phyloP scores from a whole-genome alignment of 2,113 vertebrate species.

The Gorsachius goisagi region DNA sequence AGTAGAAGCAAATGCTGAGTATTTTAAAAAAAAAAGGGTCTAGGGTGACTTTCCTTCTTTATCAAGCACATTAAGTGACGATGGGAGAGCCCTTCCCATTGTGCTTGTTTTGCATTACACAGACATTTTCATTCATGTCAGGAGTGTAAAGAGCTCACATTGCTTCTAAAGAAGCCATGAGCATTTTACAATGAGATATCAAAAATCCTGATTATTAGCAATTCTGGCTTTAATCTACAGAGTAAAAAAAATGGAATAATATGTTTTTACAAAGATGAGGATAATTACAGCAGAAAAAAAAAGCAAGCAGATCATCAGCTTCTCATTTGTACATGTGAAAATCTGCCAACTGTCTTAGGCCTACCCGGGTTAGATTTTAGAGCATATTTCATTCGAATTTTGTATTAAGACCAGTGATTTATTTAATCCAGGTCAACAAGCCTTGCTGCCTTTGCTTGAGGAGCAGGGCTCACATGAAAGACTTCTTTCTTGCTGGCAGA shows the following conservation, averaged over 20 bases:
- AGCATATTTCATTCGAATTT: background rate
- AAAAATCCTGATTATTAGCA: background rate
- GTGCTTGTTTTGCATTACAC: background rate
- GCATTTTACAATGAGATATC: background rate
- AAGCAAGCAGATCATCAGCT: background rate
- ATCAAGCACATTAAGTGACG: background rate
- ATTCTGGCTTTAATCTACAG: background rate
- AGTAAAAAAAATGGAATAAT: background rate
- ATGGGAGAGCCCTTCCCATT: background rate
- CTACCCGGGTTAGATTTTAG: background rate
- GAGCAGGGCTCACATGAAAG: background rate
- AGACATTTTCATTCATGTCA: background rate
- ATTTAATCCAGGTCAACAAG: background rate
- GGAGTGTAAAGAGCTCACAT: background rate
- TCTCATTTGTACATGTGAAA: background rate
- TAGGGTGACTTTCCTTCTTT: background rate
- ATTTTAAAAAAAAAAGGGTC: background rate
- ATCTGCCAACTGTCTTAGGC: background rate
- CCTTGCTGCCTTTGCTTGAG: background rate
- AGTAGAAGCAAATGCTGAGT: conserved; percentile 40
- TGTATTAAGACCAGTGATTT: background rate
- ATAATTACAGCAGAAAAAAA: background rate
- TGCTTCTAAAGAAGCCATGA: background rate
- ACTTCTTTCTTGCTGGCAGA: background rate
- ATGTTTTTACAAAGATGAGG: background rate